Conservation (phyloP, 2,888 invertebrate species). For the Megalurothrips usitatus region DNA sequence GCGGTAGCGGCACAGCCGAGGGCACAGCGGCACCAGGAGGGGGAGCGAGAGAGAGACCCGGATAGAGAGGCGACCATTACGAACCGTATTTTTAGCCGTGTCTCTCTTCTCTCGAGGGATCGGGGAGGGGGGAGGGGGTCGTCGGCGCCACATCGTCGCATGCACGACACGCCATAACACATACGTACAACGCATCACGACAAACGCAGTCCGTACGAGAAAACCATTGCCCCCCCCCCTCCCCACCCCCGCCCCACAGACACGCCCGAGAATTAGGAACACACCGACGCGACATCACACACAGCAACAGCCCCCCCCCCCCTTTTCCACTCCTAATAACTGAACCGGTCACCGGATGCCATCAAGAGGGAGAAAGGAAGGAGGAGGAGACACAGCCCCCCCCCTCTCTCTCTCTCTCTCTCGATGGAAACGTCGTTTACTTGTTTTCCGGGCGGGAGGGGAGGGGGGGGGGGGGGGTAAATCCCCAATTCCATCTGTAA, state of each 20-base stretch:
- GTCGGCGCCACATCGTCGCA: not conserved
- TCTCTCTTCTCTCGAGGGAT: not conserved
- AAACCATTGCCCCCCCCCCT: not conserved
- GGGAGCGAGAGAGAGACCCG: not conserved
- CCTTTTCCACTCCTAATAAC: too few relatives aligned
- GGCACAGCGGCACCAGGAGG: not conserved
- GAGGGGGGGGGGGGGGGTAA: too few relatives aligned
- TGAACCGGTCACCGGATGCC: not conserved
- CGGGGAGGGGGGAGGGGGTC: not conserved
- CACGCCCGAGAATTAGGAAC: too few relatives aligned
- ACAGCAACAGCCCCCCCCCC: too few relatives aligned
- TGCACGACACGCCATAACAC: too few relatives aligned
- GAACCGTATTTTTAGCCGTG: conserved; percentile 11
- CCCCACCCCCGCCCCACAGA: not conserved
- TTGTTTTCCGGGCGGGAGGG: too few relatives aligned
- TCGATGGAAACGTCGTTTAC: too few relatives aligned
- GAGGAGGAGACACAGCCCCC: not conserved
- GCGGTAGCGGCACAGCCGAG: not conserved
- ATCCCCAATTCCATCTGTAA: too few relatives aligned
- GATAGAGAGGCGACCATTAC: not conserved
- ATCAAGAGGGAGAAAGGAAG: not conserved
- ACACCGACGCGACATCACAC: too few relatives aligned
- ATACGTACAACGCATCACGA: not conserved
- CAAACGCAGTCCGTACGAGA: not conserved
- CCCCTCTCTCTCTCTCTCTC: too few relatives aligned